These are phyloP conservation scores for Coryphaenoides rupestris DNA, from an alignment of 2,113 vertebrate genomes.

Conservation along the genomic window DNA sequence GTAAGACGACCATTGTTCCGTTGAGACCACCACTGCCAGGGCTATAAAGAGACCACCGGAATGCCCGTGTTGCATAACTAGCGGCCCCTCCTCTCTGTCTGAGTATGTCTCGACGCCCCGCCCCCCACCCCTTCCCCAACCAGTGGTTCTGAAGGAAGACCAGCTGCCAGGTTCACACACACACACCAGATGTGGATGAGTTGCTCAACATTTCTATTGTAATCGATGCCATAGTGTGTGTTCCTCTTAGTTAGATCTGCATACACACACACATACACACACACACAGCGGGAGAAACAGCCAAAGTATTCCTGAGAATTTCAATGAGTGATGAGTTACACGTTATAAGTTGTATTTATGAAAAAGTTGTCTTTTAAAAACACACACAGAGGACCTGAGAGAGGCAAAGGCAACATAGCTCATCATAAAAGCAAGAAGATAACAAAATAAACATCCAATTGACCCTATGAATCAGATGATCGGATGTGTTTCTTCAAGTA, in stretches of 20 bases:
- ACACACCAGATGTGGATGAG: constrained; percentile 43
- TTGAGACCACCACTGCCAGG: constrained; percentile 6
- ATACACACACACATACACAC: background rate
- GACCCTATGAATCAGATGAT: no score
- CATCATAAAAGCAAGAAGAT: no score
- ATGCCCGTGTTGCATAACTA: constrained; percentile 34
- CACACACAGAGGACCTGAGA: no score
- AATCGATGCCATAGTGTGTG: constrained; percentile 21
- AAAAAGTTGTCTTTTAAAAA: no score
- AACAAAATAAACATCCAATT: no score
- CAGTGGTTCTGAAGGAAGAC: background rate
- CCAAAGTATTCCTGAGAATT: no score
- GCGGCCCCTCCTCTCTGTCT: constrained; percentile 1
- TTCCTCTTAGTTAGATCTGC: constrained; percentile 12
- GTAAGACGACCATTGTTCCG: constrained; percentile 20
- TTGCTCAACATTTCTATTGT: constrained; percentile 19
- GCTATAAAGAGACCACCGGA: constrained; percentile 19
- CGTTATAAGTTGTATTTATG: no score
- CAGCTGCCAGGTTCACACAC: constrained; percentile 8
- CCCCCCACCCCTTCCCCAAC: background rate
- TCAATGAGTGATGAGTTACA: no score
- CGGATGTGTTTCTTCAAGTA: no score
- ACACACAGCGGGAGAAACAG: no score
- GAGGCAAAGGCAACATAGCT: no score
- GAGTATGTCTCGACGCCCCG: no score